Percentiles rank a stretch among this genome's conserved stretches.
phyloP scores from a whole-genome alignment of 1,140 invertebrate genomes.

The Cecropterus lyciades region DNA sequence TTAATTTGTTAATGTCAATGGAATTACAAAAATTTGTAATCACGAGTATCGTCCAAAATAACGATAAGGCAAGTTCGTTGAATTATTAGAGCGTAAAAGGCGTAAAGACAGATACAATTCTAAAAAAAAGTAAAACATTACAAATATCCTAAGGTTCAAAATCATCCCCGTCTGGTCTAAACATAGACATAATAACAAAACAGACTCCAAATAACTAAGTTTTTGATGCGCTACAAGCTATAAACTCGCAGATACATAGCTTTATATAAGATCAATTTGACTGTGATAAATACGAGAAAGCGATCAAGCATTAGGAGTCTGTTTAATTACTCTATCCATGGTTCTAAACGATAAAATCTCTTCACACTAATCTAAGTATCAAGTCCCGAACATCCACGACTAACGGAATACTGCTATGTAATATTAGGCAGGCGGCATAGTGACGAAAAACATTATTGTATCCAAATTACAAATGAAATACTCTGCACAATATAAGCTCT shows the following conservation, averaged over 20 bases:
- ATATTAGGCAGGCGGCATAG: background rate
- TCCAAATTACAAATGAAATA: background rate
- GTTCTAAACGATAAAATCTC: conserved; percentile 1
- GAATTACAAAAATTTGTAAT: conserved; percentile 11
- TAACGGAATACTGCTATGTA: conserved; percentile 1
- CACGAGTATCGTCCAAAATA: background rate
- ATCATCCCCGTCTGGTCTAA: background rate
- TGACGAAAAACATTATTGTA: background rate
- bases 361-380: conserved; percentile 5
- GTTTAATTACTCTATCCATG: too few species aligned
- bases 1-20: background rate
- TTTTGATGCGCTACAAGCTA: too few species aligned
- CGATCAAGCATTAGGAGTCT: too few species aligned
- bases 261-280: too few species aligned
- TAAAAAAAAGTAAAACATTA: conserved; percentile 4
- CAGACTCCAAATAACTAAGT: too few species aligned
- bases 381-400: conserved; percentile 5
- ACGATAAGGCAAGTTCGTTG: conserved; percentile 29
- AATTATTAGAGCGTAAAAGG: background rate
- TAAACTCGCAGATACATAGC: too few species aligned
- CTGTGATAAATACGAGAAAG: too few species aligned
- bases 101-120: background rate
- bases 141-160: background rate
- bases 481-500: background rate
- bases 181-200: too few species aligned